phyloP scores from a whole-genome alignment of 1,140 invertebrate species.

The Hycleus phaleratus region DNA sequence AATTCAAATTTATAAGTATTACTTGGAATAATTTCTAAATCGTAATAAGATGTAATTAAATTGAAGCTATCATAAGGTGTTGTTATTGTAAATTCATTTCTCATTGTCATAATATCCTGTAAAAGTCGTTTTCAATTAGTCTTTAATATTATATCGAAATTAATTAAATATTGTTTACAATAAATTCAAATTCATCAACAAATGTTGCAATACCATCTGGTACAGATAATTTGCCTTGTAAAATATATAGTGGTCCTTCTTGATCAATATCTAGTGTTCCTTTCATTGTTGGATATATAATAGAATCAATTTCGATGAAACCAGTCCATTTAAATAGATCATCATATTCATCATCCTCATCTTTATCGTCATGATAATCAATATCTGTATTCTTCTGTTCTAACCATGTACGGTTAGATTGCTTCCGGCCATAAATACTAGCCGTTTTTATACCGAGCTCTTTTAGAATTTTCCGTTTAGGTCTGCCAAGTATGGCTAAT shows the following conservation, averaged over 20 bases:
- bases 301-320: slow-evolving; percentile 51
- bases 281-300: slow-evolving; percentile 55
- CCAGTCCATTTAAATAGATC: slow-evolving; percentile 51
- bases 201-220: slow-evolving; percentile 48
- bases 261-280: slow-evolving; percentile 51
- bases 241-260: slow-evolving; percentile 45
- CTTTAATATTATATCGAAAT: too few species aligned
- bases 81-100: slow-evolving; percentile 55
- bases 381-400: slow-evolving; percentile 7
- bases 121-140: slow-evolving; percentile 11
- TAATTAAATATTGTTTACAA: slow-evolving; percentile 23
- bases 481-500: slow-evolving; percentile 44
- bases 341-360: slow-evolving; percentile 32
- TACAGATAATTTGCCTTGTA: slow-evolving; percentile 43
- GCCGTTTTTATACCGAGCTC: slow-evolving; percentile 34
- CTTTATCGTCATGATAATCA: slow-evolving; percentile 22
- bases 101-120: slow-evolving; percentile 47
- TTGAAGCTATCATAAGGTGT: slow-evolving; percentile 53
- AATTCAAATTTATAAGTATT: slow-evolving; percentile 50
- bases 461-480: slow-evolving; percentile 45
- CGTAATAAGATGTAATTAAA: slow-evolving; percentile 52
- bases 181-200: slow-evolving; percentile 43
- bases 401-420: slow-evolving; percentile 5
- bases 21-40: slow-evolving; percentile 50
- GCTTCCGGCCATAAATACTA: slow-evolving; percentile 27